A percentile compares a stretch with the other conserved stretches of the same genome.
Evolutionary conservation across 2,797 vertebrate genomes (phyloP).

Genomic region (Chiroxiphia lanceolata): DNA sequence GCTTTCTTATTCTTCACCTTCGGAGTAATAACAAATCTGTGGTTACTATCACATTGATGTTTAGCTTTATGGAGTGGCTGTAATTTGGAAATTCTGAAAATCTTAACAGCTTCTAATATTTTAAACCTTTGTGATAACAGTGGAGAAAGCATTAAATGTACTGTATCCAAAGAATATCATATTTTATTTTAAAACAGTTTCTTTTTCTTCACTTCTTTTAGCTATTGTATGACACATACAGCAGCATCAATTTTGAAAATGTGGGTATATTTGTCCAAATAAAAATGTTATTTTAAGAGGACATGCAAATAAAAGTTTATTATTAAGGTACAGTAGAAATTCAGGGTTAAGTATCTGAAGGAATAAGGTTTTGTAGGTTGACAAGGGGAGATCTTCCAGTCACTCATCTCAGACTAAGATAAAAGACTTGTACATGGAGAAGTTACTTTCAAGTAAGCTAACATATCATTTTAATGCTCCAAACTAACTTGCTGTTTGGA

Average conservation of each 20-base stretch:
- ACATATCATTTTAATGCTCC: conserved; percentile 17
- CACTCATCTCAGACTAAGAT: not conserved
- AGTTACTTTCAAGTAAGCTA: not conserved
- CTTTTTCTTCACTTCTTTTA: conserved; percentile 3
- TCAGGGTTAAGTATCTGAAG: not conserved
- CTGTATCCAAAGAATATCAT: not conserved
- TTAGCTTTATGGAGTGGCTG: conserved; percentile 35
- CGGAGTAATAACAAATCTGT: conserved; percentile 46
- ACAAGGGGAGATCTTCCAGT: not conserved
- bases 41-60: conserved; percentile 28
- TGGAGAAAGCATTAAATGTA: not conserved
- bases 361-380: not conserved
- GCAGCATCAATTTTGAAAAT: conserved; percentile 1
- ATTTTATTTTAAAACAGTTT: not conserved
- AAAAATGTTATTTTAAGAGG: not conserved
- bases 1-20: conserved; percentile 50
- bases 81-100: conserved; percentile 1
- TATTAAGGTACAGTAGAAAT: not conserved
- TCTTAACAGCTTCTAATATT: conserved; percentile 21
- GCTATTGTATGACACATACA: not conserved
- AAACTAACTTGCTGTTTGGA: conserved; percentile 44
- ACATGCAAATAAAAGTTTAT: not conserved
- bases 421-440: not conserved
- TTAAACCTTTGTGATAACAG: not conserved
- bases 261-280: not conserved